phyloP scores from a whole-genome alignment of 2,797 vertebrate species.

The Enteromius mattozi region DNA sequence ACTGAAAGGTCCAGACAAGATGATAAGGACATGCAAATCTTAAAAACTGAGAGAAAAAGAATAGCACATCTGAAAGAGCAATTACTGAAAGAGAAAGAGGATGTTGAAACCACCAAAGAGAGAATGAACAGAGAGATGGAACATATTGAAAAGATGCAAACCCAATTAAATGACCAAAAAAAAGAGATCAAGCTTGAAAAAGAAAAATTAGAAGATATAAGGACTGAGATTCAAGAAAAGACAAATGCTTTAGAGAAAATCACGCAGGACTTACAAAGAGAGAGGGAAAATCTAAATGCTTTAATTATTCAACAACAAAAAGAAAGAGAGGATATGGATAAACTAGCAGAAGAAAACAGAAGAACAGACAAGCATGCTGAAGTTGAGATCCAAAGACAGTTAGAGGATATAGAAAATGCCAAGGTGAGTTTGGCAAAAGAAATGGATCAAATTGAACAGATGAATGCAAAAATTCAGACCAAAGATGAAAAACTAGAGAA shows the following conservation, averaged over 20 bases:
- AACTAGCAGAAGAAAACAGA: constrained; percentile 4
- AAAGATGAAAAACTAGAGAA: constrained; percentile 25
- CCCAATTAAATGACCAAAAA: constrained; percentile 34
- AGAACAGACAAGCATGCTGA: constrained; percentile 12
- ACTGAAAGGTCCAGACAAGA: constrained; percentile 7
- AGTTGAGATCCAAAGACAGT: constrained; percentile 29
- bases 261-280: constrained; percentile 26
- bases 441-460: constrained; percentile 19
- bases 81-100: constrained; percentile 34
- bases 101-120: constrained; percentile 50
- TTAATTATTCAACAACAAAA: constrained; percentile 31
- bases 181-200: constrained; percentile 33
- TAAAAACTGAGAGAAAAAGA: constrained; percentile 24
- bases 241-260: constrained; percentile 21
- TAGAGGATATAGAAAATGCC: constrained; percentile 24
- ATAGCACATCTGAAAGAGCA: constrained; percentile 3
- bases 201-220: neutral
- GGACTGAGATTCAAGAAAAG: constrained; percentile 26
- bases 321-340: constrained; percentile 29
- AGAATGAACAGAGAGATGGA: constrained; percentile 39
- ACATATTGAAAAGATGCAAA: constrained; percentile 35
- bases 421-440: constrained; percentile 25
- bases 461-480: constrained; percentile 25
- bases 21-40: neutral
- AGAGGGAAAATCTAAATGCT: constrained; percentile 18